Conservation (phyloP, 2,113 vertebrate species). For the Nicator chloris region DNA sequence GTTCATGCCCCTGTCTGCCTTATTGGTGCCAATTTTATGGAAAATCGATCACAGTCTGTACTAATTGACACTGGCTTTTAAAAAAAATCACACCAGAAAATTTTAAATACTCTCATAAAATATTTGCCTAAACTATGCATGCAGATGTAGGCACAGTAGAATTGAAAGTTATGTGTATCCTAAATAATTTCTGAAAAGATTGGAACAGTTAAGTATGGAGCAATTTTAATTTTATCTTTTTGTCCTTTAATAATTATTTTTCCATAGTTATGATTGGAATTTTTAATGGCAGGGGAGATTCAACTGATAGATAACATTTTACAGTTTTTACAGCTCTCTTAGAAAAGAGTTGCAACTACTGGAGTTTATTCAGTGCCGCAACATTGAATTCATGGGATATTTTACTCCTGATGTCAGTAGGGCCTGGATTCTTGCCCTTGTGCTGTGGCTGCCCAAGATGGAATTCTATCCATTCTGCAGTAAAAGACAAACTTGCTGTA, state of each 20-base stretch:
- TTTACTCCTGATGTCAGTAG: slow-evolving; percentile 38
- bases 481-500: background rate
- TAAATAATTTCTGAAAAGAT: background rate
- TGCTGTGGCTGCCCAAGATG: background rate
- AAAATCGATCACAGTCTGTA: background rate
- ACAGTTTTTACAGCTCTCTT: background rate
- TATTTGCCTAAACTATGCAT: background rate
- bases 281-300: background rate
- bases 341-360: background rate
- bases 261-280: background rate
- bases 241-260: background rate
- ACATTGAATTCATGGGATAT: slow-evolving; percentile 28
- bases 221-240: background rate
- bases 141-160: background rate
- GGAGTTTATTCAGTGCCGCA: slow-evolving; percentile 17
- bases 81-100: fast-evolving
- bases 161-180: background rate
- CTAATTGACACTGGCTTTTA: background rate
- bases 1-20: background rate
- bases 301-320: background rate
- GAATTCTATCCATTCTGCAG: background rate
- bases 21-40: background rate
- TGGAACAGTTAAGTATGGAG: background rate
- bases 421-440: slow-evolving; percentile 29
- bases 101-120: background rate